Conservation (phyloP, 2,888 invertebrate genomes). For the Pachymerium ferrugineum region DNA sequence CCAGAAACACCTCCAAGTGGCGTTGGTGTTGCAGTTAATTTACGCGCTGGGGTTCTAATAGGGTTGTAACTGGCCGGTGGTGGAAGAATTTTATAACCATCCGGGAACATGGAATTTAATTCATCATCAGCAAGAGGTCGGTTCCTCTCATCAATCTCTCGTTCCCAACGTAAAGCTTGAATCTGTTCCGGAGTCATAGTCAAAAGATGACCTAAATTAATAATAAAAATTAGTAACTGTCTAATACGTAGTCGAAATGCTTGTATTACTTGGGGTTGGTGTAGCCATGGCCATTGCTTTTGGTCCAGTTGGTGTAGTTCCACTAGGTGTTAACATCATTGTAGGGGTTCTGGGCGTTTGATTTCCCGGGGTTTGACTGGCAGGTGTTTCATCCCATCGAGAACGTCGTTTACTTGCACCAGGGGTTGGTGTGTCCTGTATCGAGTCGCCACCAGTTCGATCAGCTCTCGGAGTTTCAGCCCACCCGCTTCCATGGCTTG, state of each 20-base stretch:
- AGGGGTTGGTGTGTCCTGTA: conserved; percentile 87
- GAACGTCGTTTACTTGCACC: conserved; percentile 91
- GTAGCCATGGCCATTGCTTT: conserved; percentile 99
- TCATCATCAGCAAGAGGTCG: conserved; percentile 95
- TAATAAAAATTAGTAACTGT: neutral
- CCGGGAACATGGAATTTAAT: conserved; percentile 93
- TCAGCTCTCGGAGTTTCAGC: conserved; percentile 98
- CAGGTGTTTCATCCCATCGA: conserved; percentile 98
- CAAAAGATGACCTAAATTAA: conserved; percentile 65
- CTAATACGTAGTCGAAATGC: neutral
- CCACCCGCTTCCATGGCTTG: conserved; percentile 95
- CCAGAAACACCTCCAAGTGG: conserved; percentile 82
- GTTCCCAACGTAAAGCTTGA: conserved; percentile 96
- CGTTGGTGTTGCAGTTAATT: conserved; percentile 96
- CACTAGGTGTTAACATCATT: conserved; percentile 73
- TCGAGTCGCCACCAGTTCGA: conserved; percentile 65
- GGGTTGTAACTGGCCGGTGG: conserved; percentile 95
- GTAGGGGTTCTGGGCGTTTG: conserved; percentile 59
- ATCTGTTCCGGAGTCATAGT: conserved; percentile 99
- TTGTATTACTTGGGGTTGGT: conserved; percentile 73
- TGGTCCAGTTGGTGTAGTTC: conserved; percentile 78
- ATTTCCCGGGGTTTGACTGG: conserved; percentile 52
- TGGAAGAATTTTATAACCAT: conserved; percentile 93
- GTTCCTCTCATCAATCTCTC: conserved; percentile 97
- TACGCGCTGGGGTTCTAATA: conserved; percentile 93